Conservation (phyloP, 1,140 invertebrate species). For the Octopus bimaculoides region DNA sequence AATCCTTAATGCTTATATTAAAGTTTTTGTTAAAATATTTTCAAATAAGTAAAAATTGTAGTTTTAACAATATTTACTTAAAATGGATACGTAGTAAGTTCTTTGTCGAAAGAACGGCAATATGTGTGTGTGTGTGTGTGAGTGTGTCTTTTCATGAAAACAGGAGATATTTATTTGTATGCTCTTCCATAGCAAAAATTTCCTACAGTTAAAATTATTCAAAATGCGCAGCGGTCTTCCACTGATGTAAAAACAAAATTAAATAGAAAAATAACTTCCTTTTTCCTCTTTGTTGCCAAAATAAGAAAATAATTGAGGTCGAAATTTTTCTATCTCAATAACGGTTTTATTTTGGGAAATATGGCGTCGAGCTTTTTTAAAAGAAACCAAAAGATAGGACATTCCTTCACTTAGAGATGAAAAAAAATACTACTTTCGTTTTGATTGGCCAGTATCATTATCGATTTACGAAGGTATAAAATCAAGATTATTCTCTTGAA, state of each 20-base stretch:
- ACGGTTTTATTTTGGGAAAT: background rate
- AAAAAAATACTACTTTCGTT: background rate
- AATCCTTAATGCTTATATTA: background rate
- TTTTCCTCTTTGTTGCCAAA: background rate
- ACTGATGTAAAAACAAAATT: background rate
- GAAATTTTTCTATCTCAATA: slow-evolving; percentile 2
- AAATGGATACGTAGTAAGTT: background rate
- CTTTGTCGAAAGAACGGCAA: background rate
- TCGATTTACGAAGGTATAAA: background rate
- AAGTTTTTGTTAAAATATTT: background rate
- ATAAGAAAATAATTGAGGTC: slow-evolving; percentile 1
- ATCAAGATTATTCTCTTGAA: slow-evolving; percentile 6
- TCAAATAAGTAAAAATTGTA: background rate
- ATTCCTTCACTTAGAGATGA: background rate
- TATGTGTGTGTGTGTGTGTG: no score
- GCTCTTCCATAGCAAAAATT: slow-evolving; percentile 7
- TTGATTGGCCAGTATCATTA: background rate
- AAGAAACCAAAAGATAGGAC: background rate
- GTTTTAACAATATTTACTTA: no score
- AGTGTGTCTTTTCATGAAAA: background rate
- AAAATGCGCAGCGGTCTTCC: background rate
- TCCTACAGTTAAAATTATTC: background rate
- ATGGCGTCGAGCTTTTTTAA: background rate
- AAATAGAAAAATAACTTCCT: no score
- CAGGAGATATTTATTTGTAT: background rate